Conservation (phyloP, 2,113 vertebrate species). For the Ornithorhynchus anatinus region DNA sequence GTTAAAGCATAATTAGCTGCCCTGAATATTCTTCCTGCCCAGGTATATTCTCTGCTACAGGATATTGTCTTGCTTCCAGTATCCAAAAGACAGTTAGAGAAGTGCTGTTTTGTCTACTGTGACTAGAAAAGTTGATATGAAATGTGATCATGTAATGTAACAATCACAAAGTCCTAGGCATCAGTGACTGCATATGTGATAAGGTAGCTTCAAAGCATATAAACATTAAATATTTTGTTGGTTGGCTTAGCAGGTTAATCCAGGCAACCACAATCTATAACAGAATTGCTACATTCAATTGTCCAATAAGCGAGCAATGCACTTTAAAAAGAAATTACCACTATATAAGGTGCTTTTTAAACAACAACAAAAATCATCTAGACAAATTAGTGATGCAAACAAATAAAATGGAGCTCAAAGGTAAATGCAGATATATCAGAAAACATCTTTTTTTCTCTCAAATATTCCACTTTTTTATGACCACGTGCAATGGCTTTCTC, state of each 20-base stretch:
- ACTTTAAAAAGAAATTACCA: constrained; percentile 61
- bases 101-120: constrained; percentile 73
- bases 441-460: constrained; percentile 7
- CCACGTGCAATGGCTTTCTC: constrained; percentile 1
- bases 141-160: constrained; percentile 71
- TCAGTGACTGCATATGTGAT: constrained; percentile 58
- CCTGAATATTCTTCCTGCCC: constrained; percentile 69
- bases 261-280: constrained; percentile 56
- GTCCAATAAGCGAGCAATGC: constrained; percentile 66
- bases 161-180: constrained; percentile 66
- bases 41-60: constrained; percentile 54
- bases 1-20: constrained; percentile 80
- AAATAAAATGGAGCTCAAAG: constrained; percentile 44
- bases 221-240: constrained; percentile 36
- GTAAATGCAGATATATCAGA: constrained; percentile 28
- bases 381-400: constrained; percentile 40
- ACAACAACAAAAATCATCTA: constrained; percentile 47
- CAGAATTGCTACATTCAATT: constrained; percentile 73
- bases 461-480: constrained; percentile 11
- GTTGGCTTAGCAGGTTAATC: constrained; percentile 45
- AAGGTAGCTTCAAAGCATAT: constrained; percentile 57
- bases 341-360: constrained; percentile 73
- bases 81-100: constrained; percentile 68
- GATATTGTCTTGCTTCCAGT: constrained; percentile 60
- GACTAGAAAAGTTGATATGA: constrained; percentile 74